These are phyloP conservation scores for Dipodomys spectabilis DNA, from an alignment of 2,113 vertebrate species.

Conservation along the genomic window DNA sequence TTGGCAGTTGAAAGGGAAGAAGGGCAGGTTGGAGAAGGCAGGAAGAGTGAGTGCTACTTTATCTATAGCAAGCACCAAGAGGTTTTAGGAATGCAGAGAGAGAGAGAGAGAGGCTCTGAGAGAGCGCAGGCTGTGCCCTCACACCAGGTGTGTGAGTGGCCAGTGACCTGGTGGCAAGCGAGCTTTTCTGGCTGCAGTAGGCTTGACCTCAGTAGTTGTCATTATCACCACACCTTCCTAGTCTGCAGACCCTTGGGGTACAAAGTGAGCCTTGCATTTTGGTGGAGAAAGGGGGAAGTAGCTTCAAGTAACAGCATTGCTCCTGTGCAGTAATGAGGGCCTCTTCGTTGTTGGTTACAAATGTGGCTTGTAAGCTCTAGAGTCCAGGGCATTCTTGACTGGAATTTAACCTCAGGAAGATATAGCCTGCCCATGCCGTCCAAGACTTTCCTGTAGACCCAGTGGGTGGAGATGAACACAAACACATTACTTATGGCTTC, in stretches of 20 bases:
- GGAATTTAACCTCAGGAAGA: background rate
- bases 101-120: background rate
- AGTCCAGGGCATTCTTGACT: background rate
- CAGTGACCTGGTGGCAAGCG: background rate
- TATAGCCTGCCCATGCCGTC: background rate
- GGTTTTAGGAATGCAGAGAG: background rate
- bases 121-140: background rate
- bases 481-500: background rate
- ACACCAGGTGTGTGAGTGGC: background rate
- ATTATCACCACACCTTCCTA: background rate
- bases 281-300: background rate
- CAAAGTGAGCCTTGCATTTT: background rate
- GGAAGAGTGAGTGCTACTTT: background rate
- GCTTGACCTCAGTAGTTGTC: background rate
- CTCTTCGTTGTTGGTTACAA: background rate
- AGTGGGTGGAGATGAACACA: background rate
- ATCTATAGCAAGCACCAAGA: no score
- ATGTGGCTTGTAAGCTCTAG: background rate
- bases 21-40: background rate
- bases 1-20: background rate
- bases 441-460: background rate
- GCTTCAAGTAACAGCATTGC: background rate
- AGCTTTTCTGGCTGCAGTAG: background rate
- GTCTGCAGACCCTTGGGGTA: background rate
- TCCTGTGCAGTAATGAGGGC: no score